phyloP scores from a whole-genome alignment of 2,888 invertebrate genomes.

The Cordilura impudica region DNA sequence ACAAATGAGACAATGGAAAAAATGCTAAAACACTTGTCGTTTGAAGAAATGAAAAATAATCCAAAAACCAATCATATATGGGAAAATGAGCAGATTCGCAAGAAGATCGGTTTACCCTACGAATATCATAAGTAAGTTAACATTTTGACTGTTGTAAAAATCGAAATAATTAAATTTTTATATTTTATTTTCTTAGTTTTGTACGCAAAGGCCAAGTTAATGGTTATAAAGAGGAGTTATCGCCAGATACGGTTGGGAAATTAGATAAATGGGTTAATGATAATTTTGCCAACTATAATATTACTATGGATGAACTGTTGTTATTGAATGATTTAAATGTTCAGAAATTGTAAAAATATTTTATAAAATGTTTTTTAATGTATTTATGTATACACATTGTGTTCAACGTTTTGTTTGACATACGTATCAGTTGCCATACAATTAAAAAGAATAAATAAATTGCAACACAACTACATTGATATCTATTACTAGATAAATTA shows the following conservation, averaged over 20 bases:
- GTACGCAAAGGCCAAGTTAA: constrained; percentile 62
- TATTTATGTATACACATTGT: too few species aligned
- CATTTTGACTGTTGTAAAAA: neutral
- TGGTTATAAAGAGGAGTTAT: constrained; percentile 57
- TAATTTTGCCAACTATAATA: constrained; percentile 44
- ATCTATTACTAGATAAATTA: too few species aligned
- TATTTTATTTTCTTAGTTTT: too few species aligned
- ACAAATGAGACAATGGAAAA: constrained; percentile 65
- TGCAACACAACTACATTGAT: too few species aligned
- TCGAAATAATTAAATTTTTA: neutral
- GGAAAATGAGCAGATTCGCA: constrained; percentile 58
- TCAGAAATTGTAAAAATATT: constrained; percentile 3
- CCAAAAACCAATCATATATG: constrained; percentile 68
- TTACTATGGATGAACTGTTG: constrained; percentile 56
- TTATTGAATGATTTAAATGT: constrained; percentile 27
- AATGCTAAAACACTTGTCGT: constrained; percentile 69
- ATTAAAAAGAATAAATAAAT: too few species aligned
- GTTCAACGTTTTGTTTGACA: too few species aligned
- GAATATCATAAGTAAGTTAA: constrained; percentile 53
- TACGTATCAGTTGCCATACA: too few species aligned
- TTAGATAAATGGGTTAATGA: constrained; percentile 53
- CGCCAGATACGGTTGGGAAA: constrained; percentile 42
- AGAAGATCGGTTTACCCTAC: constrained; percentile 27
- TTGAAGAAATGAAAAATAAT: constrained; percentile 72
- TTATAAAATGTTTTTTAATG: too few species aligned